Percentiles rank a stretch among this genome's conserved stretches.
phyloP scores from a whole-genome alignment of 2,888 invertebrate species.

The Harpagoxenus sublaevis region DNA sequence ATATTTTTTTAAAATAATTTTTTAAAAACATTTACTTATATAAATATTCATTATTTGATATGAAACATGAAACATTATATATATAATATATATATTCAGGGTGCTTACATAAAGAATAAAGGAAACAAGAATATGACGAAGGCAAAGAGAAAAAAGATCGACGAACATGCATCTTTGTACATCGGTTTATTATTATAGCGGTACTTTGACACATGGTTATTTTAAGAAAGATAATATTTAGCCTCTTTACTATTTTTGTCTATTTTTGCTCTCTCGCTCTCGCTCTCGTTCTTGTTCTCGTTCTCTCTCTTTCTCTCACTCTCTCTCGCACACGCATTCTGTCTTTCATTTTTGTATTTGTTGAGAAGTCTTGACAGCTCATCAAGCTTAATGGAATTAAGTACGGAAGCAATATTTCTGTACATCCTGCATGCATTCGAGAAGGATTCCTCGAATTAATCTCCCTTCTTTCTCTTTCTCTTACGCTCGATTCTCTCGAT shows the following conservation, averaged over 20 bases:
- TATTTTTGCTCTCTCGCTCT: conserved; percentile 73
- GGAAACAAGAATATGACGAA: not conserved
- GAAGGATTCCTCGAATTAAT: conserved; percentile 58
- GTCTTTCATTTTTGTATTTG: conserved; percentile 70
- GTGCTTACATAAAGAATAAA: not conserved
- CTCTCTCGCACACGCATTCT: conserved; percentile 51
- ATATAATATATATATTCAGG: not conserved
- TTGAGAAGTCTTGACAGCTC: conserved; percentile 72
- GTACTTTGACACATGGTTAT: conserved; percentile 86
- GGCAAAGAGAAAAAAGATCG: conserved; percentile 61
- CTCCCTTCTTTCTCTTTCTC: conserved; percentile 39
- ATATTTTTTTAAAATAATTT: not conserved
- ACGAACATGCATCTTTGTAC: conserved; percentile 82
- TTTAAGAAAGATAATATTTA: conserved; percentile 86
- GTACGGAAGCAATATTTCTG: conserved; percentile 80
- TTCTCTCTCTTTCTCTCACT: conserved; percentile 52
- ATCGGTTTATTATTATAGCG: conserved; percentile 85
- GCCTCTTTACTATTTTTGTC: conserved; percentile 80
- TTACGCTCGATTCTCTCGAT: conserved; percentile 50
- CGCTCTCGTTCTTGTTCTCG: conserved; percentile 60
- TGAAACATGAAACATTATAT: not conserved
- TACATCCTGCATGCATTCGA: conserved; percentile 70
- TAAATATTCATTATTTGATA: not conserved
- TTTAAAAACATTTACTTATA: not conserved
- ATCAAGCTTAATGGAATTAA: conserved; percentile 78